Conservation (phyloP, 2,797 vertebrate genomes). For the Sylvia borin region DNA sequence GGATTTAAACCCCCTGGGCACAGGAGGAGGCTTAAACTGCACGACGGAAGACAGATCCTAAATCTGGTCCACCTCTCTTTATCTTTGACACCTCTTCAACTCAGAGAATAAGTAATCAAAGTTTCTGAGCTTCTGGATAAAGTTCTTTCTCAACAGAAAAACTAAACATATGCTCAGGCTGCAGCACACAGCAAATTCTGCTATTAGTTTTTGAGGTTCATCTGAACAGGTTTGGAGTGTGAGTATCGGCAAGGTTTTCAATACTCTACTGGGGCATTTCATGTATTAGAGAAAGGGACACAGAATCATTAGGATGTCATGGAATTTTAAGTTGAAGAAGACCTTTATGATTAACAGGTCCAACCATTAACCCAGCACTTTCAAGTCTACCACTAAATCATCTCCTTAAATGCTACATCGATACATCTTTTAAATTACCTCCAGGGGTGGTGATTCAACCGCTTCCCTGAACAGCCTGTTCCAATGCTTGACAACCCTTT, state of each 20-base stretch:
- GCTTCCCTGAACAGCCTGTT: not conserved
- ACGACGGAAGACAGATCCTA: not conserved
- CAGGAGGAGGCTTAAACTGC: not conserved
- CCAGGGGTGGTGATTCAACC: not conserved
- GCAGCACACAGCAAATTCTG: slow-evolving; percentile 13
- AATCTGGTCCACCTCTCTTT: not conserved
- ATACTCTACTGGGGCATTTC: not conserved
- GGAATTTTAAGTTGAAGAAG: not conserved
- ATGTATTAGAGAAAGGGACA: not conserved
- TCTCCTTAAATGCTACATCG: not conserved
- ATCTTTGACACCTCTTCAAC: slow-evolving; percentile 7
- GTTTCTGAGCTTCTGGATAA: slow-evolving; percentile 12
- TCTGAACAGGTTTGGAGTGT: not conserved
- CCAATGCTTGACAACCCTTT: not conserved
- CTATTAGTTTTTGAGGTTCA: not conserved
- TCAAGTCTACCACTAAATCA: not conserved
- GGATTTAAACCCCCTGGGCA: not conserved
- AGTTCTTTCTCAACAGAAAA: not conserved
- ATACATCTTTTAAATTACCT: not conserved
- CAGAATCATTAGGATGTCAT: not conserved
- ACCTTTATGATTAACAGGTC: not conserved
- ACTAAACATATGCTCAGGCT: slow-evolving; percentile 11
- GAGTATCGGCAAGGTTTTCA: not conserved
- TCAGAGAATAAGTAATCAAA: not conserved
- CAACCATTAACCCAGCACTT: not conserved